Base-by-base conservation (phyloP, 1,140 invertebrate genomes). In the Panulirus ornatus region DNA sequence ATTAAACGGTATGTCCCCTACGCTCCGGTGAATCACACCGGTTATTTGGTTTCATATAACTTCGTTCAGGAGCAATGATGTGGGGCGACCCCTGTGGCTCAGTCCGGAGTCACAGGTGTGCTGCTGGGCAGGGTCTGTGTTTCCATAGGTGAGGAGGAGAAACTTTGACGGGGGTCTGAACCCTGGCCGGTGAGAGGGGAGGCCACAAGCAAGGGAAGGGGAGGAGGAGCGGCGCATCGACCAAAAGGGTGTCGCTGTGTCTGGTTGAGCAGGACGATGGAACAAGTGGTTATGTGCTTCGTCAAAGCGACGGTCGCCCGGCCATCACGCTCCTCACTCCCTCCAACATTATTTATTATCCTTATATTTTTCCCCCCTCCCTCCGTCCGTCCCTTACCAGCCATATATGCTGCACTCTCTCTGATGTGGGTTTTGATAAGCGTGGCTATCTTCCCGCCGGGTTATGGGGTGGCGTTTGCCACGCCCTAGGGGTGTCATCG, bases 11-110 rank as follows among this genome's bases (percentile, higher is more conserved):
- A 66, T 66, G 58, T 30, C 58, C 58, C 58, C 30, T 27, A 27
- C 58, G 58, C 58, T 66, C 58, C 58, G 30, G 58, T 66, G 58
- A 66, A 66, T 66, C 58, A 66, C 58, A 66, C 58, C n/a, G 58
- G n/a, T 66, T 66, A 5, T 19, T 66, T 66, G 27, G 58, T 66
- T 66, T 27, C 58, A 66, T 30, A 66, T 27, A 66, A 27, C n/a
- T 66, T 66, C 58, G 58, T 27, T 66, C 58, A 27, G 27, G 58
- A 30, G n/a, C n/a, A 30, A 3, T 5, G 5, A 9, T 5, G 58
- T 30, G n/a, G n/a, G 22, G 22, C 30, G n/a, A 27, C 6, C 58
- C 30, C n/a, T 22, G 58, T 3, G n/a, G 5, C 5, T 2, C 14
- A 66, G 3, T 1, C 22, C 5, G n/a, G 58, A 1, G 1, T 30